These are phyloP conservation scores for Microtus richardsoni DNA, from an alignment of 2,113 vertebrate genomes.

Conservation along the genomic window DNA sequence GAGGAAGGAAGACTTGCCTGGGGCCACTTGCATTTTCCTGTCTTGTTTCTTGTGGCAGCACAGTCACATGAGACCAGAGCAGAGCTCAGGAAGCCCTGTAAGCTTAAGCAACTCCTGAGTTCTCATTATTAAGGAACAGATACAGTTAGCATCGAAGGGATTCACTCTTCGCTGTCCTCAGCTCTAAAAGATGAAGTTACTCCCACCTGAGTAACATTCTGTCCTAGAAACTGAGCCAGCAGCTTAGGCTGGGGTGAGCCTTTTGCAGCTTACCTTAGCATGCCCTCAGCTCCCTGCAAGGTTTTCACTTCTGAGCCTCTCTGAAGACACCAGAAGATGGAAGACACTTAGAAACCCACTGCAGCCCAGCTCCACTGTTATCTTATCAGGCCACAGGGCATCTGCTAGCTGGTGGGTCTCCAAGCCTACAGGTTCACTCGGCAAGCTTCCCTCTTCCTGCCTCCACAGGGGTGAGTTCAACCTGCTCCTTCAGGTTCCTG, in stretches of 20 bases:
- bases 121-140: neutral
- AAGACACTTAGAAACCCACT: neutral
- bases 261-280: rapidly evolving
- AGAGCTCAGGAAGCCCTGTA: neutral
- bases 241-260: neutral
- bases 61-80: neutral
- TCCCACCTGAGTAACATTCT: neutral
- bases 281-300: neutral
- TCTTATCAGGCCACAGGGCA: neutral
- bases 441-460: neutral
- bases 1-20: neutral
- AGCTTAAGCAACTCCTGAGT: neutral
- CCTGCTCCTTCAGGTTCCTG: neutral
- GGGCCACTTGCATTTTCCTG: neutral
- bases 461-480: neutral
- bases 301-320: neutral
- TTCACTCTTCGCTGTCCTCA: neutral
- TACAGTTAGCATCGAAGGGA: neutral
- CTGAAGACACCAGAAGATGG: neutral
- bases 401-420: neutral
- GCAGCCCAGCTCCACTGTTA: neutral
- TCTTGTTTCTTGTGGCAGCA: neutral
- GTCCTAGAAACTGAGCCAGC: neutral
- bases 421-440: rapidly evolving
- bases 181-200: neutral